These are phyloP conservation scores for Sphinx pinastri DNA, from an alignment of 2,888 invertebrate species.

Conservation along the genomic window DNA sequence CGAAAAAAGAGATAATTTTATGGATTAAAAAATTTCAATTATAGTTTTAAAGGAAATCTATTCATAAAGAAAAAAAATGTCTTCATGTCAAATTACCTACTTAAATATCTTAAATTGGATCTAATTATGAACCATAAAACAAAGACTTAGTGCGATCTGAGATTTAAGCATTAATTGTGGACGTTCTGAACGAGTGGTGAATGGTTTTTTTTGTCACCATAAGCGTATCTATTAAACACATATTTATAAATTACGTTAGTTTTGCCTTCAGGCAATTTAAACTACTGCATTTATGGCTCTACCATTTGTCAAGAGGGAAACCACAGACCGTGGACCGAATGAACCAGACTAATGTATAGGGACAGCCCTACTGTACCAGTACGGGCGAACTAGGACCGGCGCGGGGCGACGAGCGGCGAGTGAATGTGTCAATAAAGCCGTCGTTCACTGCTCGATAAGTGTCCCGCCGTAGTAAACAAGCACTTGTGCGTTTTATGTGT, in stretches of 20 bases:
- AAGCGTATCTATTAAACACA: background rate
- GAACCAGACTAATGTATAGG: background rate
- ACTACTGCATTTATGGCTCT: too few relatives aligned
- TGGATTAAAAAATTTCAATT: background rate
- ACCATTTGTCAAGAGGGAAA: background rate
- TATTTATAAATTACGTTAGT: background rate
- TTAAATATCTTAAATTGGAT: too few relatives aligned
- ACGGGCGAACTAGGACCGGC: background rate
- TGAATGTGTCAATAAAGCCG: constrained; percentile 70
- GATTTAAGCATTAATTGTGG: too few relatives aligned
- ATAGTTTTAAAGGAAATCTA: background rate
- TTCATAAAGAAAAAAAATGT: too few relatives aligned
- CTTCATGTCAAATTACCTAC: too few relatives aligned
- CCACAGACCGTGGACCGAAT: background rate
- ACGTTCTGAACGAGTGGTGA: too few relatives aligned
- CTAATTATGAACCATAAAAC: too few relatives aligned
- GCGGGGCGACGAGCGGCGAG: constrained; percentile 40
- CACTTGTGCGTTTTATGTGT: constrained; percentile 72
- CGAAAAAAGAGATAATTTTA: background rate
- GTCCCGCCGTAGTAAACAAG: constrained; percentile 65
- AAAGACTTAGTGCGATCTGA: too few relatives aligned
- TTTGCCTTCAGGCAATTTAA: too few relatives aligned
- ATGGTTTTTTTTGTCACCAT: too few relatives aligned
- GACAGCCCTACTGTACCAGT: constrained; percentile 45
- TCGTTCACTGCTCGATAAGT: constrained; percentile 68